Percentiles rank a stretch among this genome's conserved stretches.
Conservation (phyloP, 2,797 vertebrate genomes). For the Chloroceryle inda region DNA sequence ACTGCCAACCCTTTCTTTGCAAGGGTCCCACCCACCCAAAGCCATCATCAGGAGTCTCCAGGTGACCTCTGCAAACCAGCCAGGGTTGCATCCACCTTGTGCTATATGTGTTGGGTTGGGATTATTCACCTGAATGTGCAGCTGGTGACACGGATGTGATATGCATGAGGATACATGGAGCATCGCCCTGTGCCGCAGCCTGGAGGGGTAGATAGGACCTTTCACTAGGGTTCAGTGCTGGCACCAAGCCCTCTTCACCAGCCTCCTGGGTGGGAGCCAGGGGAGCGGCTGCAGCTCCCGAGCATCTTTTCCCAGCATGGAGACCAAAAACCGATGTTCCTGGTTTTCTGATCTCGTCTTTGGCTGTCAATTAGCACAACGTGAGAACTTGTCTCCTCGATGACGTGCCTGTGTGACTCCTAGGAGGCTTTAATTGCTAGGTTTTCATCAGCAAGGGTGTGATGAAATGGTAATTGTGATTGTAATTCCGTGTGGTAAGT, state of each 20-base stretch:
- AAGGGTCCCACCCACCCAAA: background rate
- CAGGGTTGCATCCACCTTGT: fast-evolving
- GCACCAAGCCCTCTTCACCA: background rate
- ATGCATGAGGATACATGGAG: fast-evolving
- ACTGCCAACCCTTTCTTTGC: background rate
- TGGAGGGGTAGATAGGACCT: background rate
- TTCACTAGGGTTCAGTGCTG: background rate
- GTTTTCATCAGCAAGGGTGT: constrained; percentile 18
- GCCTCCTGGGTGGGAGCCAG: background rate
- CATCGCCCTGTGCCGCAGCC: background rate
- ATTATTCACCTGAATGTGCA: background rate
- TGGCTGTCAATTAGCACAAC: constrained; percentile 35
- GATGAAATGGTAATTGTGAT: constrained; percentile 50
- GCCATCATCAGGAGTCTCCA: fast-evolving
- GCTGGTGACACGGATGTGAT: fast-evolving
- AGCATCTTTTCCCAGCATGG: background rate
- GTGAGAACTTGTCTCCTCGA: constrained; percentile 38
- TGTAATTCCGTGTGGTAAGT: background rate
- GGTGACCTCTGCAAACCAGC: background rate
- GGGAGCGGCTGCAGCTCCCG: background rate
- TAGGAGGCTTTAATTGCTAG: constrained; percentile 47
- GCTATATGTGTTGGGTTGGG: fast-evolving
- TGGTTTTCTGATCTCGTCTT: background rate
- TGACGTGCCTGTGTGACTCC: constrained; percentile 19
- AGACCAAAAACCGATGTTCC: background rate